Percentiles rank a stretch among this genome's conserved stretches.
Evolutionary conservation across 2,113 vertebrate genomes (phyloP).

Genomic region (Anguilla japonica): DNA sequence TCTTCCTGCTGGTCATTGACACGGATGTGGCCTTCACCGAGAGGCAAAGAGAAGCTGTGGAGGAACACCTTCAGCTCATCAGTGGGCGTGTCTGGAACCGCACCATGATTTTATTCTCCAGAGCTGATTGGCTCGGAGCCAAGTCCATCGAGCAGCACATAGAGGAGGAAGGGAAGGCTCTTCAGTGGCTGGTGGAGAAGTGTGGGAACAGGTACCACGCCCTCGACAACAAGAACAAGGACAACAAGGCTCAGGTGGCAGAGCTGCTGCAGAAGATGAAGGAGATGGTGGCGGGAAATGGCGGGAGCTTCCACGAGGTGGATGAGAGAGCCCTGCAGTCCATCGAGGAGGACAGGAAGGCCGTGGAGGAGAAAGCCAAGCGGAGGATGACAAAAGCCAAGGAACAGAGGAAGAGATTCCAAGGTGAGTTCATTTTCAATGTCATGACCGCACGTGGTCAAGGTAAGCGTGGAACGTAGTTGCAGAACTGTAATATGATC

Average conservation of each 20-base stretch:
- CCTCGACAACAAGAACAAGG: conserved; percentile 43
- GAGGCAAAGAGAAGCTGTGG: background rate
- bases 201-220: conserved; percentile 32
- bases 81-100: conserved; percentile 20
- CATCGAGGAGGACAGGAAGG: conserved; percentile 23
- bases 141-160: conserved; percentile 45
- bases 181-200: conserved; percentile 28
- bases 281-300: conserved; percentile 34
- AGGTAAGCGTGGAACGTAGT: background rate
- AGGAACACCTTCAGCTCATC: conserved; percentile 9
- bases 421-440: background rate
- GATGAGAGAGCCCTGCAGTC: conserved; percentile 24
- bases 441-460: background rate
- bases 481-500: too few species aligned
- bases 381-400: conserved; percentile 32
- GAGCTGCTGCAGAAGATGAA: conserved; percentile 50
- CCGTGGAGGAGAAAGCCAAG: conserved; percentile 27
- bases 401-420: background rate
- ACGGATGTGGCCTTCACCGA: background rate
- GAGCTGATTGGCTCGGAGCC: conserved; percentile 48
- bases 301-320: conserved; percentile 14
- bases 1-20: conserved; percentile 23
- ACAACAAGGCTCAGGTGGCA: conserved; percentile 34
- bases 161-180: conserved; percentile 43
- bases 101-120: conserved; percentile 24